Evolutionary conservation across 2,797 vertebrate species (phyloP).

Genomic region (Selene dorsalis): DNA sequence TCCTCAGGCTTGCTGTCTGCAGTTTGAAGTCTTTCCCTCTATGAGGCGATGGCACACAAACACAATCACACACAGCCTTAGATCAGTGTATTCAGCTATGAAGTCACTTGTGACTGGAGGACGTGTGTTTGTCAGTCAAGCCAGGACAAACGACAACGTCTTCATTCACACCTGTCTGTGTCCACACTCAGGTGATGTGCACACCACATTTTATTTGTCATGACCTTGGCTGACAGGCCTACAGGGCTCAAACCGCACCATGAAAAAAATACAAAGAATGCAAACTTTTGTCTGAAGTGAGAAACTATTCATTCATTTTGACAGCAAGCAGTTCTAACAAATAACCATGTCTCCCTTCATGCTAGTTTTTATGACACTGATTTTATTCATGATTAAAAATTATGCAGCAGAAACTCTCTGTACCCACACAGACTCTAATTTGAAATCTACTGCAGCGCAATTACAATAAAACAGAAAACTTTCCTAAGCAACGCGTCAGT

Average conservation of each 20-base stretch:
- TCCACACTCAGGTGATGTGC: neutral
- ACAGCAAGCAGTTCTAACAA: neutral
- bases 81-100: conserved; percentile 46
- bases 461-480: conserved; percentile 40
- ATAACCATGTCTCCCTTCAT: neutral
- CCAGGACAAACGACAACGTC: conserved; percentile 18
- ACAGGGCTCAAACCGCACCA: neutral
- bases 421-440: conserved; percentile 21
- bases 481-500: conserved; percentile 21
- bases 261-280: neutral
- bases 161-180: neutral
- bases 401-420: conserved; percentile 5
- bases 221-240: neutral
- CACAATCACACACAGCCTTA: neutral
- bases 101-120: conserved; percentile 50
- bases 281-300: too few relatives aligned
- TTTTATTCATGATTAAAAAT: conserved; percentile 14
- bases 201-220: neutral
- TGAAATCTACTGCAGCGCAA: conserved; percentile 27
- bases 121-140: conserved; percentile 33
- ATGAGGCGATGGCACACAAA: conserved; percentile 12
- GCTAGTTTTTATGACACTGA: neutral
- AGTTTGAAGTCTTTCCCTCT: conserved; percentile 5
- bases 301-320: neutral
- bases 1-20: neutral